phyloP scores from a whole-genome alignment of 2,888 invertebrate genomes.

The Hypsopygia costalis region DNA sequence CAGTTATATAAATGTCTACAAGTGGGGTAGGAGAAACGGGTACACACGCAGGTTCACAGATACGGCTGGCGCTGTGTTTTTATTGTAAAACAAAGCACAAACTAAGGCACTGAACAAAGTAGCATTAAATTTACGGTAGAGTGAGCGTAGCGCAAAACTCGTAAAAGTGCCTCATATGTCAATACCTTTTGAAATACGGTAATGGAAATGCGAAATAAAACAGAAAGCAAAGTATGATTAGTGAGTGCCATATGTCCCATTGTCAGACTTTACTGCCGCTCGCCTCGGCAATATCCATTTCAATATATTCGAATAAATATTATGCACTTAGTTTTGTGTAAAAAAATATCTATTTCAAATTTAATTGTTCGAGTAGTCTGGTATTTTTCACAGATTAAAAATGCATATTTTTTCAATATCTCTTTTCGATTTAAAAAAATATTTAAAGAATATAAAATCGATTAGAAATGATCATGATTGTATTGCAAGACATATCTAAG shows the following conservation, averaged over 20 bases:
- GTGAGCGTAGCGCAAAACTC: slow-evolving; percentile 63
- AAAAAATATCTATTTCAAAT: neutral
- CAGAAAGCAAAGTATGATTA: slow-evolving; percentile 80
- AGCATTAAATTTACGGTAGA: slow-evolving; percentile 58
- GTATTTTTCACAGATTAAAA: too few species aligned
- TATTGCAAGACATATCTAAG: too few species aligned
- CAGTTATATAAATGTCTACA: too few species aligned
- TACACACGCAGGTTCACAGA: slow-evolving; percentile 11
- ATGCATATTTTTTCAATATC: too few species aligned
- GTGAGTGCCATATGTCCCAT: slow-evolving; percentile 74
- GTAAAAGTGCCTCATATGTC: slow-evolving; percentile 78
- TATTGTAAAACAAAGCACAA: slow-evolving; percentile 39
- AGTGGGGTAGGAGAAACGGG: slow-evolving; percentile 9
- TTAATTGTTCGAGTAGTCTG: too few species aligned
- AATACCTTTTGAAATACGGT: slow-evolving; percentile 80
- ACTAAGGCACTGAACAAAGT: slow-evolving; percentile 48
- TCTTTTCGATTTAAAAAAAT: too few species aligned
- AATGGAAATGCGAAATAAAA: slow-evolving; percentile 80
- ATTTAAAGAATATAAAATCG: too few species aligned
- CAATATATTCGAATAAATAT: slow-evolving; percentile 48
- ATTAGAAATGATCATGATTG: too few species aligned
- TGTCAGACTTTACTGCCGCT: slow-evolving; percentile 66
- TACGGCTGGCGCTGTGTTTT: slow-evolving; percentile 19
- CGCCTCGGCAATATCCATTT: slow-evolving; percentile 55
- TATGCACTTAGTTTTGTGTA: slow-evolving; percentile 14